Evolutionary conservation across 2,888 invertebrate species (phyloP), one percentile per base, ranked within the genome.

Genomic region (Cerastoderma edule): DNA sequence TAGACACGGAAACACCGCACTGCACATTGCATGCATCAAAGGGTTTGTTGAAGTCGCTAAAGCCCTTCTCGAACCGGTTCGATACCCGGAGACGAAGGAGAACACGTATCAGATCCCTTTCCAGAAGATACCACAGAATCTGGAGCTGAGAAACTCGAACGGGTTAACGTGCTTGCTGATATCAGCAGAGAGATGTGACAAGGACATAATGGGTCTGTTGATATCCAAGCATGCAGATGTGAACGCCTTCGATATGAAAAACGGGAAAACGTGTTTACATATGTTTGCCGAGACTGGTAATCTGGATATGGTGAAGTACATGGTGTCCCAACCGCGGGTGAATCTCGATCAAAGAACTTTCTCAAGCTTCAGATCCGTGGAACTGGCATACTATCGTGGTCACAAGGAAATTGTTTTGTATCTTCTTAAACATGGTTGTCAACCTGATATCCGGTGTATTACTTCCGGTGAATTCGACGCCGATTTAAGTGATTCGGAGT

Each of bases 1-100:
- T 24, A 72, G 69, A 53, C 56, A 78, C 28, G 78, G 82, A 8
- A 76, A 82, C 30, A 78, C 78, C 13, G 64, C 76, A n/a, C 67
- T 82, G n/a, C 78, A 78, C 56, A 60, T 78, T 27, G 78, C 82
- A n/a, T 76, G 78, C 30, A 33, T 67, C 33, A 50, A 74, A 16
- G 76, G 74, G 1, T 16, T 13, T 22, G 0, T 76, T 1, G 27
- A 66, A 1, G 24, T 66, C n/a, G 73, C 72, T 22, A 33, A 33
- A 27, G 33, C 65, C 27, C 22, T 82, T 6, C 32, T 82, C 4
- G 63, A 50, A 27, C 74, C 78, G 0, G 69, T 78, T 8, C 67
- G 63, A n/a, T 77, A 81, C 44, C 48, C 56, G 13, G 81, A 81
- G 57, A 72, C 72, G 13, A 75, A 72, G 64, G 30, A 50, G 19